Conservation (phyloP, 2,888 invertebrate species). For the Tethea ocularis region DNA sequence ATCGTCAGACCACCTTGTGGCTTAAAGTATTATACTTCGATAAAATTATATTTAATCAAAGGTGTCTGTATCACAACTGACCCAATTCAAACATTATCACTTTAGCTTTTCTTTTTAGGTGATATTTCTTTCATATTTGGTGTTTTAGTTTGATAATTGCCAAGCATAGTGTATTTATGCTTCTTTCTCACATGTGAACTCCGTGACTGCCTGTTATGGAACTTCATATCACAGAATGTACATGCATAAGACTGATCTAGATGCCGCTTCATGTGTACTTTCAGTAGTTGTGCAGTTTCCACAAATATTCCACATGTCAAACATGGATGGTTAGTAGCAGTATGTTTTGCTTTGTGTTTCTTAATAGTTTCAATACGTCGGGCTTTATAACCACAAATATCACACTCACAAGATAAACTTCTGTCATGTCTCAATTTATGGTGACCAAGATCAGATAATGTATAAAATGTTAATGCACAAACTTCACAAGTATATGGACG, state of each 20-base stretch:
- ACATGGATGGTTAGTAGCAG: constrained; percentile 52
- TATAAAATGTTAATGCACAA: constrained; percentile 63
- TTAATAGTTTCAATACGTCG: constrained; percentile 35
- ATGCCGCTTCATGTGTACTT: constrained; percentile 56
- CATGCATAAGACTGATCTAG: constrained; percentile 56
- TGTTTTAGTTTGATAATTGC: constrained; percentile 25
- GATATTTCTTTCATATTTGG: constrained; percentile 14
- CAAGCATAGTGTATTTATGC: constrained; percentile 21
- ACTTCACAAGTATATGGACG: constrained; percentile 63
- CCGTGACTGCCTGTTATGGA: constrained; percentile 43
- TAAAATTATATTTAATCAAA: no score
- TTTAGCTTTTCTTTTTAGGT: no score
- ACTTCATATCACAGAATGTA: constrained; percentile 54
- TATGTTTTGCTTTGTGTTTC: constrained; percentile 56
- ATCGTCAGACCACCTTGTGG: no score
- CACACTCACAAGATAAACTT: constrained; percentile 48
- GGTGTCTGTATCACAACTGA: no score
- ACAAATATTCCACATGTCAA: constrained; percentile 61
- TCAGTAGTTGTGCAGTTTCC: constrained; percentile 46
- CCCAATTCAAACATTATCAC: no score
- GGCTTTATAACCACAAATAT: constrained; percentile 56
- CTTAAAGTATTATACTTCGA: no score
- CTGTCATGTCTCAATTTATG: constrained; percentile 55
- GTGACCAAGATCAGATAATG: constrained; percentile 57
- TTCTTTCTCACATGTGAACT: constrained; percentile 36